These are phyloP conservation scores for Pogoniulus pusillus DNA, from an alignment of 2,797 vertebrate species.

Conservation along the genomic window DNA sequence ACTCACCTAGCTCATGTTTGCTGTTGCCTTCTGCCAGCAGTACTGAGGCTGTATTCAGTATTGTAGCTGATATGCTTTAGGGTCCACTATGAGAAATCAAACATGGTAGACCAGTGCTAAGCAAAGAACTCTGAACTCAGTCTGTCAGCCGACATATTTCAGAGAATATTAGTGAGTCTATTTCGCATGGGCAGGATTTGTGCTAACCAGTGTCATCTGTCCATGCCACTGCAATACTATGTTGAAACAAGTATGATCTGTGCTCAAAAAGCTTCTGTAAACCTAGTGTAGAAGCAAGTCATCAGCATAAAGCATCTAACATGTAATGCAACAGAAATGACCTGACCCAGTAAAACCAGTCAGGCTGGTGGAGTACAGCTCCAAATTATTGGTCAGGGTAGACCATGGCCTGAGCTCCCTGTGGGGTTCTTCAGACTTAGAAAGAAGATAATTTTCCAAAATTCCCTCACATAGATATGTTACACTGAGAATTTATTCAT, in stretches of 20 bases:
- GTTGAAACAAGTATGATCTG: not conserved
- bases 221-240: not conserved
- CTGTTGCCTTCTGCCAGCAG: not conserved
- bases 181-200: not conserved
- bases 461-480: not conserved
- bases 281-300: not conserved
- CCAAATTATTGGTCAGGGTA: not conserved
- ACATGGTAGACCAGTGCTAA: not conserved
- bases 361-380: not conserved
- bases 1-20: not conserved
- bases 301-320: not conserved
- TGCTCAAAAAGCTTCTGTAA: constrained; percentile 3
- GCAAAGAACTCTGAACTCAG: not conserved
- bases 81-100: not conserved
- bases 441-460: constrained; percentile 5
- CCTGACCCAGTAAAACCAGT: not conserved
- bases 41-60: not conserved
- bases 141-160: constrained; percentile 2
- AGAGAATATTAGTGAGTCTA: not conserved
- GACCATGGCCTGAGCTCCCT: accelerated
- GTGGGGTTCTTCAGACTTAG: not conserved
- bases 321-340: not conserved
- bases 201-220: not conserved
- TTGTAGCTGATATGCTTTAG: not conserved
- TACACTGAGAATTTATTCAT: constrained; percentile 42